phyloP scores from a whole-genome alignment of 2,113 vertebrate genomes.

The Gnathonemus longibarbis region DNA sequence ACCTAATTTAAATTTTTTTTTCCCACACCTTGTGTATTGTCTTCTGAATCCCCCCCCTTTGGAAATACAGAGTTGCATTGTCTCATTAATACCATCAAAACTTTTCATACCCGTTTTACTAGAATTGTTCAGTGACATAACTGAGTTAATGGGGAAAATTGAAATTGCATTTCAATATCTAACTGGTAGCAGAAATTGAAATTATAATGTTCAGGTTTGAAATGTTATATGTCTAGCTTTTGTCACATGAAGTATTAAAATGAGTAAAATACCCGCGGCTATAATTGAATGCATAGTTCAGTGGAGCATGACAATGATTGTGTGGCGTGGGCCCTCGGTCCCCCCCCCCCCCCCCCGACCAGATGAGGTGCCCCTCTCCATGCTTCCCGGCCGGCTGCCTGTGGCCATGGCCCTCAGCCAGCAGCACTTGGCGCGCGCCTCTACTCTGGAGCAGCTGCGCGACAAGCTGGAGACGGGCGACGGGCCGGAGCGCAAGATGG shows the following conservation, averaged over 20 bases:
- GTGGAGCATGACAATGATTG: not conserved
- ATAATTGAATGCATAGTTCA: not conserved
- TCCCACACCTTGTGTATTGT: not conserved
- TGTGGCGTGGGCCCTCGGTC: not conserved
- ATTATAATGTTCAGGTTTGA: not conserved
- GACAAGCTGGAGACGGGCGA: slow-evolving; percentile 78
- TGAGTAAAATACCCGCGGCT: not conserved
- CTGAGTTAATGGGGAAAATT: not conserved
- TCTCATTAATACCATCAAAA: not conserved
- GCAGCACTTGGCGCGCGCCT: slow-evolving; percentile 68
- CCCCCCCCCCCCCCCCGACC: not conserved
- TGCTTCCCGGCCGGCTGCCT: slow-evolving; percentile 68
- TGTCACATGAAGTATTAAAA: not conserved
- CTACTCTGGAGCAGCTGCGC: slow-evolving; percentile 79
- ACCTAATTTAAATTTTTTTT: not conserved
- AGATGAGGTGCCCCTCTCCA: slow-evolving; percentile 54
- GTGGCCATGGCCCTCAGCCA: slow-evolving; percentile 67
- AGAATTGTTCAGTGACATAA: not conserved
- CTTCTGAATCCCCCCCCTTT: not conserved
- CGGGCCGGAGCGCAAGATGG: slow-evolving; percentile 75
- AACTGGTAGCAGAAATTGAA: not conserved
- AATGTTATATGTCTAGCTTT: not conserved
- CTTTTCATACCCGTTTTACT: not conserved
- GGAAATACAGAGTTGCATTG: not conserved
- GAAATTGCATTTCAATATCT: not conserved